Conservation (phyloP, 1,140 invertebrate genomes). For the Sitophilus oryzae region DNA sequence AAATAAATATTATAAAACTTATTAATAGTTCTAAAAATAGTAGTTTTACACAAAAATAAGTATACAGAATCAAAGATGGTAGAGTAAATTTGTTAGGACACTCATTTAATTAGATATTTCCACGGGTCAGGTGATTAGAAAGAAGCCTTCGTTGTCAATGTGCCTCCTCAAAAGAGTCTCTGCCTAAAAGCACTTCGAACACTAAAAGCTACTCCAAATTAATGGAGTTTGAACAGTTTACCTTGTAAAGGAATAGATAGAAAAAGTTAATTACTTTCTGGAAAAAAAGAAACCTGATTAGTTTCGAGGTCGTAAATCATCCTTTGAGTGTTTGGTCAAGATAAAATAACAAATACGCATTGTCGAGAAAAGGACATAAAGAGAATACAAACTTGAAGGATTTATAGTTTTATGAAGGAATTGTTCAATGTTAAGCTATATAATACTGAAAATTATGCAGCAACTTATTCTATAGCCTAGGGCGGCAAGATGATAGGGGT, state of each 20-base stretch:
- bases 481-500: no score
- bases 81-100: no score
- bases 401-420: no score
- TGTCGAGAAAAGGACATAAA: not conserved
- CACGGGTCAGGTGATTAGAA: not conserved
- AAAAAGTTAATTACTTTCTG: conserved; percentile 15
- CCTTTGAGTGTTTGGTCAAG: not conserved
- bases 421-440: no score
- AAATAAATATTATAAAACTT: no score
- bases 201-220: conserved; percentile 18
- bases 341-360: not conserved
- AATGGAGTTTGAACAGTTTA: conserved; percentile 19
- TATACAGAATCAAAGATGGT: no score
- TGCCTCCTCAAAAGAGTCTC: conserved; percentile 9
- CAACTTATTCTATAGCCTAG: no score
- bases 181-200: conserved; percentile 2
- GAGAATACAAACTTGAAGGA: no score
- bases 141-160: not conserved
- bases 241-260: conserved; percentile 7
- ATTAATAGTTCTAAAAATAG: not conserved
- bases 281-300: not conserved
- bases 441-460: no score
- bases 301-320: not conserved
- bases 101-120: not conserved
- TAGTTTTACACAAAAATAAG: no score